Percentiles rank a stretch among this genome's conserved stretches.
Conservation (phyloP, 2,797 vertebrate species). For the Pantherophis alleghaniensis region DNA sequence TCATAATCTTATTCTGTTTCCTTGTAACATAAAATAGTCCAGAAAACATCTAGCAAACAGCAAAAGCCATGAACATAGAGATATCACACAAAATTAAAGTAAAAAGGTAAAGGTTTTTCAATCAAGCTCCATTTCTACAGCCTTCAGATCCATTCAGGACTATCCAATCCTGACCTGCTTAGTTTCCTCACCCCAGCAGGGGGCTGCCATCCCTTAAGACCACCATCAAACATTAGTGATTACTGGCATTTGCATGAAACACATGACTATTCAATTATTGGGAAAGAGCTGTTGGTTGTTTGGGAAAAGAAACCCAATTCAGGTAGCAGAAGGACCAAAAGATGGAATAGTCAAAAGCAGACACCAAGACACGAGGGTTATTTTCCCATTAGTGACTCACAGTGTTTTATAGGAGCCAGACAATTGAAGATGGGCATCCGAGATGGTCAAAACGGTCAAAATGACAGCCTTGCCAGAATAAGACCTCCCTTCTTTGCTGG, state of each 20-base stretch:
- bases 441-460: not conserved
- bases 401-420: not conserved
- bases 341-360: not conserved
- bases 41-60: not conserved
- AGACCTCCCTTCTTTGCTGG: not conserved
- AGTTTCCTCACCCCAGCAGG: not conserved
- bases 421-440: not conserved
- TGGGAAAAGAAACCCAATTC: not conserved
- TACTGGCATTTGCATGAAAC: not conserved
- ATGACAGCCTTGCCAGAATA: not conserved
- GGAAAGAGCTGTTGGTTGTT: not conserved
- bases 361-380: not conserved
- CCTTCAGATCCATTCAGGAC: not conserved
- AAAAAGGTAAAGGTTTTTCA: not conserved
- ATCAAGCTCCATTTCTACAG: not conserved
- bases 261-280: not conserved
- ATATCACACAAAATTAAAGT: not conserved
- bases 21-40: too few species aligned
- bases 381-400: not conserved
- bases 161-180: not conserved
- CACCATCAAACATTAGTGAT: not conserved
- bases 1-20: not conserved
- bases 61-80: not conserved
- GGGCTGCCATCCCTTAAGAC: not conserved
- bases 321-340: not conserved